Evolutionary conservation across 1,140 invertebrate genomes (phyloP), one percentile per base, ranked within the genome.

Genomic region (Drosophila ironensis): DNA sequence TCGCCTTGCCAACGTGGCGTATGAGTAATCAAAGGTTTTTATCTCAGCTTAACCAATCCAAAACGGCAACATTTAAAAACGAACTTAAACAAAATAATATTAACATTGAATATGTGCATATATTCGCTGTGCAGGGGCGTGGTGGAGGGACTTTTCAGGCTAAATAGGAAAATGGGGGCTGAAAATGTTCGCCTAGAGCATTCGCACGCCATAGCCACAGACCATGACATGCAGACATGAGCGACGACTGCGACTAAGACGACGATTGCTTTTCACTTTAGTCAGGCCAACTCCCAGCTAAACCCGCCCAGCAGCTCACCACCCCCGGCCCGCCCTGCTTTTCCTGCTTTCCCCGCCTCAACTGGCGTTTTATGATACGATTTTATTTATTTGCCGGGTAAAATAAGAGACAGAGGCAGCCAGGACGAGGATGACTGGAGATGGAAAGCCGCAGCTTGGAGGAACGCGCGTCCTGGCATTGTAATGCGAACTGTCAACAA

Each of bases 401-500:
- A 50, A 60, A 20, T 19, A 12, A 27, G 22, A 12, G 5, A 14
- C 7, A 30, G 22, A 11, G 11, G 7, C 4, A 12, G 8, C 25
- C 25, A 27, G 25, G 9, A n/a, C n/a, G n/a, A n/a, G n/a, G n/a
- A n/a, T n/a, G n/a, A n/a, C n/a, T 2, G 2, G 24, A 27, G 24
- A 35, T 25, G 8, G 59, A 38, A 28, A 66, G 52, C 72, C 48
- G 27, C 42, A 44, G 40, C 45, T 33, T 51, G 51, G 74, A 44
- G 69, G 27, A 56, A 59, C 75, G 75, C 75, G 75, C 76, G 66
- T 82, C 72, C 67, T 72, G 59, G 59, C 77, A 81, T 81, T 81
- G 76, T 81, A 81, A 81, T 81, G 72, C 76, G 69, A 81, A 76
- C 76, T 81, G 76, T 81, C 76, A 81, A 81, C 76, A 81, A 81